Base-by-base conservation (phyloP, 2,797 vertebrate species). In the Nannoperca australis region DNA sequence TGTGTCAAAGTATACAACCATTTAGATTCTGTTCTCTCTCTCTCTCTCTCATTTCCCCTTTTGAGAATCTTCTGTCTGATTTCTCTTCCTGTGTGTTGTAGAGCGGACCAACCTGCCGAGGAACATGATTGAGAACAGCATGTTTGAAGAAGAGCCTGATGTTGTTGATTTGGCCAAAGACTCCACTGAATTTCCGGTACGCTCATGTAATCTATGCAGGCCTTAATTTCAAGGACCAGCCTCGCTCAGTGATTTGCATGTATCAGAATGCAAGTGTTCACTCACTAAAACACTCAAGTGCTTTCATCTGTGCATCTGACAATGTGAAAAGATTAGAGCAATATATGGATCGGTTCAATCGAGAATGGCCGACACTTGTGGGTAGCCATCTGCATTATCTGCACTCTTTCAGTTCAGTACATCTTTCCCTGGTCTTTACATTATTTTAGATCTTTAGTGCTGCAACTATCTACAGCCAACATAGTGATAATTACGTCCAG, bases 51-150 rank as follows among this genome's bases (percentile, higher is more conserved):
- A 47, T 42, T 79, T 79, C 73, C 40, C 53, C 34, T 63, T 73
- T 77, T 70, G 5, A 38, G 10, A 60, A 49, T 18, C 49, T 13
- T 34, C 18, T 34, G 4, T 74, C 38, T 80, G 27, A 54, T 69
- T 85, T 77, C 20, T 72, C 36, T 83, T 70, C 22, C 77, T 88
- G 7, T 88, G 76, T 89, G 77, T 90, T 92, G 34, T 84, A 99
- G 98, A 98, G 81, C 95, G 65, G 84, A 93, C 95, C 79, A 96
- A 94, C 76, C 94, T 99, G 78, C 98, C 98, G 6, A 95, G 97
- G 93, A 99, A 99, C 94, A 99, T 99, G 98, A 99, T 99, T 88
- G 98, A 99, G 95, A 99, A 99, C 94, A 98, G 96, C 90, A 97
- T 99, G 97, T 99, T 99, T 95, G 97, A 99, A 85, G 98, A 99